Base-by-base conservation (phyloP, 1,140 invertebrate species). In the Stegodyphus dumicola region DNA sequence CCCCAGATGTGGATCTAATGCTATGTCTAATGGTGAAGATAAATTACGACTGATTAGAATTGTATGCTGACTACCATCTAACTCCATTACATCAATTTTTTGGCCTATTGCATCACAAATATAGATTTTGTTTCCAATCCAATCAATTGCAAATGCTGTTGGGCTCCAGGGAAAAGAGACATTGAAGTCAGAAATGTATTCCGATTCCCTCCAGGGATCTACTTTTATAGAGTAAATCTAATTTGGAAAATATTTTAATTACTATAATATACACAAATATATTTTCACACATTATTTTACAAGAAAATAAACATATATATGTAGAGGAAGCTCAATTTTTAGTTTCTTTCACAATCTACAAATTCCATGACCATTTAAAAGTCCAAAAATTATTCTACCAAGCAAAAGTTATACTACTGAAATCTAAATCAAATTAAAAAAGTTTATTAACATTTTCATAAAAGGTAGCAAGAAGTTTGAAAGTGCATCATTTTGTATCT, bases 51-150 rank as follows among this genome's bases (percentile, higher is more conserved):
- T 95, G 0, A 99, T 91, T 0, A 97, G 96, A 10, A 98, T 96
- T 13, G 97, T 95, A 89, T 97, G 94, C 90, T 93, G 94, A 64
- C 94, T 91, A 9, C 95, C 95, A 88, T 95, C 93, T 85, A 98
- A 91, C 90, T 98, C 96, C 89, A 98, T 97, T 0, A 99, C 94
- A 89, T 99, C 97, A 74, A 99, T 95, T 90, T 93, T 97, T 89
- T 97, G 96, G 0, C 96, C 97, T 11, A 97, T 92, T 18, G 94
- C 93, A 90, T 99, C 98, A 0, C 96, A 96, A 10, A 99, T 95
- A 90, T 99, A 99, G 6, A 99, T 92, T 90, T 98, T 99, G 88
- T 98, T 94, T 1, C 96, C 95, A 17, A 99, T 94, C 96, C 98
- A 99, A 91, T 99, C 98, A n/a, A 99, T 94, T 0, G 98, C 97